Percentiles rank a stretch among this genome's conserved stretches.
Evolutionary conservation across 2,888 invertebrate species (phyloP).

Genomic region (Drosophila kanekoi): DNA sequence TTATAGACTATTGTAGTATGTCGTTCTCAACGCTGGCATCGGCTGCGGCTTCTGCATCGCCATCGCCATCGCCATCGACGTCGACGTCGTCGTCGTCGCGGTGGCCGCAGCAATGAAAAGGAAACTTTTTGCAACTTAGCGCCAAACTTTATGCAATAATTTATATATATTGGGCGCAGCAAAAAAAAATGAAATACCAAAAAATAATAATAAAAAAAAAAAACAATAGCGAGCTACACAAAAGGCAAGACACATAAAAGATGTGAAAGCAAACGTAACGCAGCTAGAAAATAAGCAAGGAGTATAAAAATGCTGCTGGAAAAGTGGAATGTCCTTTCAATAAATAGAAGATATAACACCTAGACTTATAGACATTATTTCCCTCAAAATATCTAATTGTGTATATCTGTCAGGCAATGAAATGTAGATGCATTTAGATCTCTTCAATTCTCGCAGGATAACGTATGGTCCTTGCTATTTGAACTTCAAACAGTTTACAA

Average conservation of each 20-base stretch:
- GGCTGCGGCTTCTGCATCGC: constrained; percentile 19
- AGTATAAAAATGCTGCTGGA: background rate
- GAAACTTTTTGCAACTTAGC: constrained; percentile 82
- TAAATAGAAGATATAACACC: background rate
- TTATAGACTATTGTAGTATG: constrained; percentile 82
- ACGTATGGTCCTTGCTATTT: background rate
- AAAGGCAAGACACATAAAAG: constrained; percentile 70
- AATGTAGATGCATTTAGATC: no score
- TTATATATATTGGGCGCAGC: constrained; percentile 76
- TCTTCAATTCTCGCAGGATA: background rate
- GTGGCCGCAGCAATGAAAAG: constrained; percentile 76
- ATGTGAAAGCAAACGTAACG: constrained; percentile 48
- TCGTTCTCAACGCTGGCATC: constrained; percentile 48
- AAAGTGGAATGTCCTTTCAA: constrained; percentile 39
- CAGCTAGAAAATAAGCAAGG: constrained; percentile 23
- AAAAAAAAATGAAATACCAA: constrained; percentile 26
- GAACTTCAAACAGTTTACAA: background rate
- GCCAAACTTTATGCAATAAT: constrained; percentile 83
- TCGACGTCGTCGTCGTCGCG: constrained; percentile 42
- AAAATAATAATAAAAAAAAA: constrained; percentile 43
- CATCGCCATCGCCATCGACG: constrained; percentile 16
- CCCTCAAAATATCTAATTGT: no score
- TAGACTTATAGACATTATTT: no score
- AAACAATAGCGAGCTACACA: constrained; percentile 69
- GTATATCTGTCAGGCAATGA: no score